These are phyloP conservation scores for Venturia canescens DNA, from an alignment of 1,140 invertebrate genomes.

Conservation along the genomic window DNA sequence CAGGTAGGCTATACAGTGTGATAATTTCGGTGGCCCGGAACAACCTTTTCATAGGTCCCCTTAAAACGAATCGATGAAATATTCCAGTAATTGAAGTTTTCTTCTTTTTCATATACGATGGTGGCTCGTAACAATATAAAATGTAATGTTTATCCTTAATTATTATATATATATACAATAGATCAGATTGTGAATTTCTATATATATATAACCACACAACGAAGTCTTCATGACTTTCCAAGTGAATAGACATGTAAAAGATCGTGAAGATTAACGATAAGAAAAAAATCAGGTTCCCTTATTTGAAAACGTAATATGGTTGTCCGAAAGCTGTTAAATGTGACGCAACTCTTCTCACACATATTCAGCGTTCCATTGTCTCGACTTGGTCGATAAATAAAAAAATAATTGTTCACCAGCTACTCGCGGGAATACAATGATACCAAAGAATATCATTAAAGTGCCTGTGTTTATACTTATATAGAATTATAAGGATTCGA, in stretches of 20 bases:
- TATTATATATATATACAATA: constrained; percentile 36
- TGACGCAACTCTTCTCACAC: too few relatives aligned
- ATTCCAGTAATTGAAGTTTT: neutral
- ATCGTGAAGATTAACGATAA: neutral
- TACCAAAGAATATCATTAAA: neutral
- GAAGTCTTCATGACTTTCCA: neutral
- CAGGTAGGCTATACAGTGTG: constrained; percentile 34
- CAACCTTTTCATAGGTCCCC: neutral
- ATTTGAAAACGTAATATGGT: too few relatives aligned
- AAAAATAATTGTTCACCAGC: neutral
- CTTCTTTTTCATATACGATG: neutral
- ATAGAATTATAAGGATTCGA: too few relatives aligned
- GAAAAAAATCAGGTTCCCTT: too few relatives aligned
- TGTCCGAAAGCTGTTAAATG: too few relatives aligned
- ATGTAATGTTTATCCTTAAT: constrained; percentile 36
- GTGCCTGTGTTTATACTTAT: neutral
- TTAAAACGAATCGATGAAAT: neutral
- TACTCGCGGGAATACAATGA: neutral
- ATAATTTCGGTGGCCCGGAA: neutral
- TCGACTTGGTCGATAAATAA: neutral
- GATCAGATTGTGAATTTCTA: constrained; percentile 32
- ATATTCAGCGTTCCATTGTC: neutral
- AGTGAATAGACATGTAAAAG: neutral
- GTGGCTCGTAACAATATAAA: constrained; percentile 40
- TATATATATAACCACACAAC: constrained; percentile 1